phyloP scores from a whole-genome alignment of 2,797 vertebrate species.

The Synanceia verrucosa region DNA sequence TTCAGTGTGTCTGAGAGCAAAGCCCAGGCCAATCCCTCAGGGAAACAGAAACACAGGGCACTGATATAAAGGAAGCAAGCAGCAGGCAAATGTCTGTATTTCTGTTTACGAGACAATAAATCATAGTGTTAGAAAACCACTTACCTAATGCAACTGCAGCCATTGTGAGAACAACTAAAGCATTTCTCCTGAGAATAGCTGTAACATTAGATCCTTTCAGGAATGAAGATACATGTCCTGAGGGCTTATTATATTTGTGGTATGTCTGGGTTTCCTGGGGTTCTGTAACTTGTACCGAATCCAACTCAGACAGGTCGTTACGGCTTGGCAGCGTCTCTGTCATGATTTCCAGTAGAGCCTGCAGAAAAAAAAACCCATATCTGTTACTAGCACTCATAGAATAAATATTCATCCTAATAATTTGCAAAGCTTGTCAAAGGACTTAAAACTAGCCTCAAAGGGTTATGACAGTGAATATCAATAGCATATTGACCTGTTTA shows the following conservation, averaged over 20 bases:
- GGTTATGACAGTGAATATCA: background rate
- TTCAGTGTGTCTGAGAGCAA: conserved; percentile 19
- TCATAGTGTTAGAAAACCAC: background rate
- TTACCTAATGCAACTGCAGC: conserved; percentile 80
- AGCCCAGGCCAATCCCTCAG: conserved; percentile 38
- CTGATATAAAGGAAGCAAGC: background rate
- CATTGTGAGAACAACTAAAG: conserved; percentile 85
- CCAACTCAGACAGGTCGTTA: background rate
- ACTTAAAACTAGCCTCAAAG: background rate
- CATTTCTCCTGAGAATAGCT: conserved; percentile 78
- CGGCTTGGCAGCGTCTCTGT: background rate
- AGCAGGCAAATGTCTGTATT: too few relatives aligned
- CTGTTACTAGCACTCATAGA: background rate
- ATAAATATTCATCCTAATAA: background rate
- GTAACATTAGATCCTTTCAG: conserved; percentile 53
- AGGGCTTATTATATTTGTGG: background rate
- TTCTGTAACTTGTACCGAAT: background rate
- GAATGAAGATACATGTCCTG: conserved; percentile 45
- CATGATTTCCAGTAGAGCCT: background rate
- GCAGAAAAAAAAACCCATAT: background rate
- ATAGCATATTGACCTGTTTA: background rate
- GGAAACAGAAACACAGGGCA: conserved; percentile 6
- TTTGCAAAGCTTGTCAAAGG: background rate
- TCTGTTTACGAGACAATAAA: background rate
- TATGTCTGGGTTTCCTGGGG: background rate